These are phyloP conservation scores for Pogona vitticeps DNA, from an alignment of 2,113 vertebrate species.

Conservation along the genomic window DNA sequence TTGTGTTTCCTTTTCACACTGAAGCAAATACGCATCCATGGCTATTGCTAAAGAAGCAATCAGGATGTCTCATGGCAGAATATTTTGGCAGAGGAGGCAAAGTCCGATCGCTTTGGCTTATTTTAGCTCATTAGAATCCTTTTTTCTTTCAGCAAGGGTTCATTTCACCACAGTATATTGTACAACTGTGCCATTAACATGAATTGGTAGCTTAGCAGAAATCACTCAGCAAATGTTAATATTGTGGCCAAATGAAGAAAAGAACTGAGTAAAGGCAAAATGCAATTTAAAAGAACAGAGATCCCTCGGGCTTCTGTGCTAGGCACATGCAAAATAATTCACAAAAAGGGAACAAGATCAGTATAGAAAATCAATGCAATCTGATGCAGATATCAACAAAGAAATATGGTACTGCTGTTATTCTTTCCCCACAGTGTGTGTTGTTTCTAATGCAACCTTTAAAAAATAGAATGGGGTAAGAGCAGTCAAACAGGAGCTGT, in stretches of 20 bases:
- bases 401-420: neutral
- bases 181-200: neutral
- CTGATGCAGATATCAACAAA: neutral
- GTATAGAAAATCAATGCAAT: neutral
- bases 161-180: neutral
- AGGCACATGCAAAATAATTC: neutral
- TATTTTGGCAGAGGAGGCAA: neutral
- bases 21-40: neutral
- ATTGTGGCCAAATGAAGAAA: conserved; percentile 1
- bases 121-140: neutral
- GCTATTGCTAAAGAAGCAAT: neutral
- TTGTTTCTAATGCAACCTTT: neutral
- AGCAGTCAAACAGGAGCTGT: conserved; percentile 9
- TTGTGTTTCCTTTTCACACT: neutral
- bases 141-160: neutral
- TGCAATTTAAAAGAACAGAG: neutral
- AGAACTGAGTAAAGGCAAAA: neutral
- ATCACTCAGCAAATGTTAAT: neutral
- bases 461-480: conserved; percentile 10
- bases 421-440: neutral
- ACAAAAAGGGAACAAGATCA: neutral
- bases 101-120: neutral
- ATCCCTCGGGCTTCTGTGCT: too few species aligned
- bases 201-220: conserved; percentile 2
- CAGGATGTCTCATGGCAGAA: neutral